Evolutionary conservation across 2,113 vertebrate genomes (phyloP).

Genomic region (Ptyas mucosa): DNA sequence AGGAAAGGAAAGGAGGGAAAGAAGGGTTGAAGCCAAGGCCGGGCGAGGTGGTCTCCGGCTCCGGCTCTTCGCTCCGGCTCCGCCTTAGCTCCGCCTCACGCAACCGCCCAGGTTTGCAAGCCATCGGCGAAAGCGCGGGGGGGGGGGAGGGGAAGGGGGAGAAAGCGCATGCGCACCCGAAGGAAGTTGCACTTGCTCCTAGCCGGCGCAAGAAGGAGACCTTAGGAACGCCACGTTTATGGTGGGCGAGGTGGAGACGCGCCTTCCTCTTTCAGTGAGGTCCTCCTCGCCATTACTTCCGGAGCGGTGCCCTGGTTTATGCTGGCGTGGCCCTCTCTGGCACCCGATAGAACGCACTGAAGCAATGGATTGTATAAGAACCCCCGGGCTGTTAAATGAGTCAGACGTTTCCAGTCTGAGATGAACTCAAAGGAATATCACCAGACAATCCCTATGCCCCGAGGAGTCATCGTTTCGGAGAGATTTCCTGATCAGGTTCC

Average conservation of each 20-base stretch:
- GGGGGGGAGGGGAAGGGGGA: accelerated
- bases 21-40: not conserved
- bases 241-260: not conserved
- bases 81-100: not conserved
- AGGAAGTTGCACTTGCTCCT: not conserved
- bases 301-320: not conserved
- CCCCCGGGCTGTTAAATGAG: not conserved
- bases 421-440: not conserved
- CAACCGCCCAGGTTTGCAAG: not conserved
- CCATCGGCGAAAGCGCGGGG: not conserved
- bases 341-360: not conserved
- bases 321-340: not conserved
- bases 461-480: not conserved
- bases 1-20: no score
- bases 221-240: not conserved
- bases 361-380: not conserved
- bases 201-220: not conserved
- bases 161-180: not conserved
- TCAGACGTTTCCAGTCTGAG: not conserved
- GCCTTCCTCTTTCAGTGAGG: not conserved
- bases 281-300: not conserved
- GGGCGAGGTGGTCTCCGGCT: not conserved
- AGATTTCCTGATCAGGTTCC: not conserved
- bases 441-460: not conserved
- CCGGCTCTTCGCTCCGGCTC: not conserved